These are phyloP conservation scores for Dufourea novaeangliae DNA, from an alignment of 1,140 invertebrate genomes.

Conservation along the genomic window DNA sequence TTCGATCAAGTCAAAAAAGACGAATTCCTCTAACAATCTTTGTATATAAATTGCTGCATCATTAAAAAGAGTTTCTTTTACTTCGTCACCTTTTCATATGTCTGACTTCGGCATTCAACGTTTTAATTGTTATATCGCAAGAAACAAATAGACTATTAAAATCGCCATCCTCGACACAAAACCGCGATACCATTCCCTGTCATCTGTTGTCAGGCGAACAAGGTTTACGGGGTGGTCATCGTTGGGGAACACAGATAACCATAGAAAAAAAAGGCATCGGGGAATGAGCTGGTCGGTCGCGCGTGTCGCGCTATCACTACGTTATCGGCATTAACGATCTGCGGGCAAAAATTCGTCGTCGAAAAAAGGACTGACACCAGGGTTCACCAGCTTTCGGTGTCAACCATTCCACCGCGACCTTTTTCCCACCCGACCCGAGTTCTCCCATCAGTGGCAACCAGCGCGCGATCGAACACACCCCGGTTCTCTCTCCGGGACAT, in stretches of 20 bases:
- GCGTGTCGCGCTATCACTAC: neutral
- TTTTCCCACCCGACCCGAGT: neutral
- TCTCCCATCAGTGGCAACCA: neutral
- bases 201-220: slow-evolving; percentile 27
- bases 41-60: too few relatives aligned
- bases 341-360: slow-evolving; percentile 21
- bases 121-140: neutral
- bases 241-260: slow-evolving; percentile 37
- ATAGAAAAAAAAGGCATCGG: slow-evolving; percentile 22
- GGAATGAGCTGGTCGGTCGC: slow-evolving; percentile 6
- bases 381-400: neutral
- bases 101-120: neutral
- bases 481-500: neutral
- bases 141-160: neutral
- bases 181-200: slow-evolving; percentile 11
- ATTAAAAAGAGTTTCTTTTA: too few relatives aligned
- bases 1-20: too few relatives aligned
- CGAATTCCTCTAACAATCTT: too few relatives aligned
- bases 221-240: slow-evolving; percentile 1
- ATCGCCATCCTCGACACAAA: neutral
- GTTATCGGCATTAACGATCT: slow-evolving; percentile 49
- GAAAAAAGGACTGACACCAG: slow-evolving; percentile 11
- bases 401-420: slow-evolving; percentile 12
- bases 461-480: neutral
- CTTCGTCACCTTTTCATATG: too few relatives aligned